These are phyloP conservation scores for Gymnogyps californianus DNA, from an alignment of 2,113 vertebrate species.

Conservation along the genomic window DNA sequence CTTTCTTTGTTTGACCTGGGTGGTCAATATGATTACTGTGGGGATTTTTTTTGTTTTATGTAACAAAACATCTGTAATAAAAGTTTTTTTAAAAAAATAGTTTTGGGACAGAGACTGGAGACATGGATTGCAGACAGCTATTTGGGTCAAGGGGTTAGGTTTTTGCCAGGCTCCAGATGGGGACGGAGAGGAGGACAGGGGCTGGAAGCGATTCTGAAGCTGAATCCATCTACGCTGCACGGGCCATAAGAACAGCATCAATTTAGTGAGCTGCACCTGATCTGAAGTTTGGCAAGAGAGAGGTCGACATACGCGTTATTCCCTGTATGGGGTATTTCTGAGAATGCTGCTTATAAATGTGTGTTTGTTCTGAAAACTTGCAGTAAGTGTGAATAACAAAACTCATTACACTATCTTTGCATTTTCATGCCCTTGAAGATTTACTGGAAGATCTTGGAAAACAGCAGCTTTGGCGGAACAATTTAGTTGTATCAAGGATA, in stretches of 20 bases:
- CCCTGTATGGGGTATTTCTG: background rate
- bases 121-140: background rate
- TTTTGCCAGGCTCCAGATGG: slow-evolving; percentile 35
- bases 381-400: background rate
- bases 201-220: background rate
- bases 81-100: background rate
- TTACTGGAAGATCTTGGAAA: slow-evolving; percentile 35
- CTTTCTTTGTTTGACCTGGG: background rate
- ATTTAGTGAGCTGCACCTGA: background rate
- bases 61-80: slow-evolving; percentile 27
- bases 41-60: background rate
- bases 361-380: background rate
- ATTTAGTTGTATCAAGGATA: slow-evolving; percentile 28
- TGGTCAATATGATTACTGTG: background rate
- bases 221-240: background rate
- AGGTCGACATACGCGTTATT: rapidly evolving
- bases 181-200: background rate
- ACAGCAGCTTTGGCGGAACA: slow-evolving; percentile 1
- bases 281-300: background rate
- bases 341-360: background rate
- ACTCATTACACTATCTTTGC: background rate
- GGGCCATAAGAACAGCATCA: background rate
- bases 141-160: slow-evolving; percentile 22
- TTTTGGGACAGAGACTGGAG: slow-evolving; percentile 19
- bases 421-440: background rate